phyloP scores from a whole-genome alignment of 2,113 vertebrate genomes.

The Microtus oregoni region DNA sequence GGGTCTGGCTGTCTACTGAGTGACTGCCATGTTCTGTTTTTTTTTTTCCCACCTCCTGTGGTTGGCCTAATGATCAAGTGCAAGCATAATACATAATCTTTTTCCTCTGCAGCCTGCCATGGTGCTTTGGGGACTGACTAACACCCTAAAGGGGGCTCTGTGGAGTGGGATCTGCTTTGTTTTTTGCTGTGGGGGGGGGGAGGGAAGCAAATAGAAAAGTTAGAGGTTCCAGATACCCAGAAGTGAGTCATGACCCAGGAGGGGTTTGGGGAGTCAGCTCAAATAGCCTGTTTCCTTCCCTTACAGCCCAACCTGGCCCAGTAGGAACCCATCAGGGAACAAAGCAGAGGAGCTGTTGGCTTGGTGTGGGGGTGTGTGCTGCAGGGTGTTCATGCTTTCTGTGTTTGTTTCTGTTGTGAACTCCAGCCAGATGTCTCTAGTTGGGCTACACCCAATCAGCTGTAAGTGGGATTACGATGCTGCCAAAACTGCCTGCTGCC shows the following conservation, averaged over 20 bases:
- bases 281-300: conserved; percentile 27
- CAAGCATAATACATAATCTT: background rate
- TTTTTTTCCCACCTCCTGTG: background rate
- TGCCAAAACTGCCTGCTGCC: conserved; percentile 41
- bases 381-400: conserved; percentile 40
- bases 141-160: background rate
- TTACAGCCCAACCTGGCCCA: background rate
- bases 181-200: background rate
- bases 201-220: background rate
- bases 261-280: background rate
- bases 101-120: background rate
- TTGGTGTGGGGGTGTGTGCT: background rate
- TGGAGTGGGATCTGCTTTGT: background rate
- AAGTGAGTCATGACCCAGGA: conserved; percentile 29
- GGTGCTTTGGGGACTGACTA: background rate
- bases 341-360: background rate
- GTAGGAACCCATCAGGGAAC: background rate
- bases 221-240: background rate
- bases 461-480: background rate
- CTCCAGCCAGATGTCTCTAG: conserved; percentile 72
- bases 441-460: conserved; percentile 42
- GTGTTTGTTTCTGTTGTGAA: conserved; percentile 61
- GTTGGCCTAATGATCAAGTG: background rate
- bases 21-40: background rate
- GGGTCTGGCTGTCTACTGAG: background rate